These are phyloP conservation scores for Camponotus pennsylvanicus DNA, from an alignment of 1,140 invertebrate species.

Conservation along the genomic window DNA sequence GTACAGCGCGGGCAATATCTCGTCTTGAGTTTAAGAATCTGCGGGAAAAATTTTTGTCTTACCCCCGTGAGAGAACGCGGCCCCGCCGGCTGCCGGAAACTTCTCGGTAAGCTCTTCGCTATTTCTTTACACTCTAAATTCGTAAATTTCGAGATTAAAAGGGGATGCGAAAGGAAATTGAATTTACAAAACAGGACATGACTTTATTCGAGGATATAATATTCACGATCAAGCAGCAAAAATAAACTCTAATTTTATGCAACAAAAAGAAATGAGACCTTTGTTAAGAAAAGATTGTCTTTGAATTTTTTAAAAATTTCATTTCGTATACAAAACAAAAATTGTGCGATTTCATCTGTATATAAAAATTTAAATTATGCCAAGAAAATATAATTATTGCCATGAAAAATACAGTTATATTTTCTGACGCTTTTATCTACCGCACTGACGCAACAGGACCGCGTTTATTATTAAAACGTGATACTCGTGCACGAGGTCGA, in stretches of 20 bases:
- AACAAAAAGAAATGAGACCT: neutral
- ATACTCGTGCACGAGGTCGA: conserved; percentile 17
- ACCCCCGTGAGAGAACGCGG: conserved; percentile 5
- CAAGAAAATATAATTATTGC: neutral
- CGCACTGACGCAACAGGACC: conserved; percentile 23
- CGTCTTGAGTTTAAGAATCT: conserved; percentile 51
- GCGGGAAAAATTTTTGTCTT: conserved; percentile 31
- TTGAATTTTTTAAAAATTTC: neutral
- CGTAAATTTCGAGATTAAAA: conserved; percentile 15
- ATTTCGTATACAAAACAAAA: neutral
- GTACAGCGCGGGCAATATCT: conserved; percentile 35
- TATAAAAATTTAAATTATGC: neutral
- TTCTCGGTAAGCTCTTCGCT: conserved; percentile 33
- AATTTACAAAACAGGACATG: conserved; percentile 22
- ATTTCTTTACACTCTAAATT: conserved; percentile 18
- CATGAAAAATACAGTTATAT: neutral
- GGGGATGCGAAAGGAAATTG: neutral
- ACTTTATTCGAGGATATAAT: neutral
- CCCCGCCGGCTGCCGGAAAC: conserved; percentile 2
- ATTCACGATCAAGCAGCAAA: neutral
- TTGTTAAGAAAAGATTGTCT: neutral
- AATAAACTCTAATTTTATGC: neutral
- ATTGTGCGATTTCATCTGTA: neutral
- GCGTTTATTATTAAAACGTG: conserved; percentile 56
- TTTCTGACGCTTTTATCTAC: neutral